phyloP scores from a whole-genome alignment of 2,888 invertebrate genomes.

The Nasonovia ribisnigri region DNA sequence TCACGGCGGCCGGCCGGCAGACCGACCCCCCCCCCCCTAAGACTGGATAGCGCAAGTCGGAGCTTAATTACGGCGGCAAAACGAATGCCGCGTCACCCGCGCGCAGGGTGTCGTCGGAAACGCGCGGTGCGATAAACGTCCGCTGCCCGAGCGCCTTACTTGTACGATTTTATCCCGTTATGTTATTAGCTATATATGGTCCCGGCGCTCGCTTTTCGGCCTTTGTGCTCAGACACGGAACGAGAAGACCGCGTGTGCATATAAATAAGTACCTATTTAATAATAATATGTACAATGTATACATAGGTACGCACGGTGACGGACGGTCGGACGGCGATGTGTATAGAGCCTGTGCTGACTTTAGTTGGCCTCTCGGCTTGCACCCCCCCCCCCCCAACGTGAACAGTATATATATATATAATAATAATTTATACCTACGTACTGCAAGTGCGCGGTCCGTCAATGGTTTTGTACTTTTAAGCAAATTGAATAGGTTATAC shows the following conservation, averaged over 20 bases:
- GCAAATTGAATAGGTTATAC: neutral
- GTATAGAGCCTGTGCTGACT: neutral
- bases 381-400: neutral
- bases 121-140: neutral
- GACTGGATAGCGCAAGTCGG: neutral
- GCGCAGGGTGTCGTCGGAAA: neutral
- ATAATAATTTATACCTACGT: neutral
- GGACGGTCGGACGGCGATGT: neutral
- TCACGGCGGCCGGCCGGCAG: neutral
- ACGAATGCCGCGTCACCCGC: neutral
- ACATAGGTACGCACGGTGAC: neutral
- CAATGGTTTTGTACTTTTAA: neutral
- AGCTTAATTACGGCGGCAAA: constrained; percentile 22
- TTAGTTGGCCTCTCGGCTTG: neutral
- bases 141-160: neutral
- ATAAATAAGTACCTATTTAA: neutral
- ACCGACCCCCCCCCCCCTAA: neutral
- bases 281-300: neutral
- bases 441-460: neutral
- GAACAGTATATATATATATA: neutral
- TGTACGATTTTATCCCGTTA: constrained; percentile 15
- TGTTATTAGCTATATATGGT: constrained; percentile 3
- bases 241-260: neutral
- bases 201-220: neutral
- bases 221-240: neutral